Base-by-base conservation (phyloP, 2,888 invertebrate genomes). In the Nephrocerus scutellatus region DNA sequence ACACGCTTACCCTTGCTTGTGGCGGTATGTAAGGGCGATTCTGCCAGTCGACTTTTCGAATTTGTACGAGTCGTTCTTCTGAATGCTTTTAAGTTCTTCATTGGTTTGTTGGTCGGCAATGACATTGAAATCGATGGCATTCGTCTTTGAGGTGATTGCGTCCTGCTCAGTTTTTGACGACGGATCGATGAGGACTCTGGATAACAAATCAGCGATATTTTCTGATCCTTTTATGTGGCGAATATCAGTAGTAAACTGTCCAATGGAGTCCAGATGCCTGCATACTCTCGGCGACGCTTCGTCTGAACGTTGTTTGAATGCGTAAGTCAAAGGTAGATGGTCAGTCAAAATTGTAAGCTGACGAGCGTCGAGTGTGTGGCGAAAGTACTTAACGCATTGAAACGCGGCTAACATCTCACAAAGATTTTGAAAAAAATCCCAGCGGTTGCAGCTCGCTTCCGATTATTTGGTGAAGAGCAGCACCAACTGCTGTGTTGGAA, bases 371-470 rank as follows among this genome's bases (percentile, higher is more conserved):
- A 70, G 29, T 49, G 62, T 54, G 21, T 61, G 51, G 6, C 57
- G 46, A 45, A 66, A 67, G 39, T 62, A 48, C 33, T 54, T 53
- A 1, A 68, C 49, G 1, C 59, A 57, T 32, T 51, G 44, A 36
- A 62, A 68, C 2, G 64, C 59, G 0, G 60, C 63, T 4, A 66
- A 46, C 0, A 69, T 51, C 46, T 66, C 63, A 5, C 63, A n/a
- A n/a, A n/a, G n/a, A n/a, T n/a, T n/a, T n/a, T n/a, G n/a, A n/a
- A n/a, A n/a, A n/a, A n/a, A n/a, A n/a, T n/a, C n/a, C n/a, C n/a
- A n/a, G n/a, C n/a, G n/a, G n/a, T n/a, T n/a, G n/a, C n/a, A n/a
- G n/a, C n/a, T n/a, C n/a, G n/a, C n/a, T n/a, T n/a, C n/a, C n/a
- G n/a, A n/a, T n/a, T n/a, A n/a, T n/a, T n/a, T n/a, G n/a, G n/a